Base-by-base conservation (phyloP, 1,140 invertebrate genomes). In the Coelopa frigida region DNA sequence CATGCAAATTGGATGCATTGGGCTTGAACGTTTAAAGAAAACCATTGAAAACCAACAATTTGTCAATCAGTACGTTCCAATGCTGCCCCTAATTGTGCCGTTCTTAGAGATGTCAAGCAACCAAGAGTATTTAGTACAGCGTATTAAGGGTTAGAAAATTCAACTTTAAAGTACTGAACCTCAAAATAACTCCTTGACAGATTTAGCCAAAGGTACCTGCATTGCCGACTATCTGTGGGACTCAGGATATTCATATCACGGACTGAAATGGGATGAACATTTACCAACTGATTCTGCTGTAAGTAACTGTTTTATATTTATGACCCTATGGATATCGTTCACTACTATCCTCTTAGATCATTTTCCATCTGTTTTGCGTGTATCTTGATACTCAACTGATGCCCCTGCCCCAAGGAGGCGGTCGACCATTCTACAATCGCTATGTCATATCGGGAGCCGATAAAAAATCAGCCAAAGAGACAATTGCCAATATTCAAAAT, bases 141-240 rank as follows among this genome's bases (percentile, higher is more conserved):
- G 88, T 55, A 83, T 91, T 12, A 78, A 77, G 70, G 50, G 50
- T 52, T 24, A 26, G 17, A 14, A 12, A 24, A 8, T 29, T 29
- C 8, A 29, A 8, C n/a, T 8, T 29, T 8, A 29, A 29, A 8
- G n/a, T 29, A 29, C n/a, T 29, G 8, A 8, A 29, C n/a, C n/a
- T 29, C 27, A 22, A 12, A 39, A 23, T 18, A 8, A 39, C n/a
- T 14, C 29, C 41, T 27, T 49, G 26, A 40, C n/a, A 50, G 82
- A 86, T 47, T 71, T 92, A 5, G 76, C 82, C 1, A 81, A 78
- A 57, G 84, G 85, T 48, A 84, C 86, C 18, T 87, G 84, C 54
- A 83, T 91, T 76, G 83, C 83, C 47, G 83, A 86, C 46, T 91
- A 82, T 56, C 80, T 78, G 48, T 91, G 88, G 87, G 85, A 87